Conservation (phyloP, 92 coral and sea anemone species). For the Zoanthus sociatus region DNA sequence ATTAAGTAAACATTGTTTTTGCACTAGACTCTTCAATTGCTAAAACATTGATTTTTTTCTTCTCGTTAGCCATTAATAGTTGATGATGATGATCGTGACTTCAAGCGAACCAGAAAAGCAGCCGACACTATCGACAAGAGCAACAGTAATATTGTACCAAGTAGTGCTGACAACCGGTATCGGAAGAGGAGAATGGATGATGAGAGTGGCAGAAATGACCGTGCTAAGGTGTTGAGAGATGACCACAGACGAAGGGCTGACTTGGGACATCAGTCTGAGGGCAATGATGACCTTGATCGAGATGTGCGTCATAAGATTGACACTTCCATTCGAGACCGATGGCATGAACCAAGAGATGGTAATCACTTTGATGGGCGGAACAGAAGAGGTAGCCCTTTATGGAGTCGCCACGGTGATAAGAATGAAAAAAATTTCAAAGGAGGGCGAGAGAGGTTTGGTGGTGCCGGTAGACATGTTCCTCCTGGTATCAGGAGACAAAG, state of each 20-base stretch:
- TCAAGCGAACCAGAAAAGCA: constrained; percentile 90
- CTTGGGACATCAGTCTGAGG: constrained; percentile 53
- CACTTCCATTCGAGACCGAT: constrained; percentile 53
- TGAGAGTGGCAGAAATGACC: constrained; percentile 70
- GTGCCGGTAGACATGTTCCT: constrained; percentile 57
- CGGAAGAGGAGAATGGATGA: constrained; percentile 89
- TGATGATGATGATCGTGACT: constrained; percentile 98
- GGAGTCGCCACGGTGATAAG: constrained; percentile 39
- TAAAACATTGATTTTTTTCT: background rate
- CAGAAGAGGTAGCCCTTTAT: constrained; percentile 26
- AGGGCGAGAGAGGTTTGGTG: constrained; percentile 63
- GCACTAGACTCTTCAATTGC: background rate
- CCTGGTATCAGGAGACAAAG: constrained; percentile 73
- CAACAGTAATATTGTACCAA: constrained; percentile 47
- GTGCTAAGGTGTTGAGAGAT: constrained; percentile 73
- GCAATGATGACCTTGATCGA: constrained; percentile 47
- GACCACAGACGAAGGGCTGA: constrained; percentile 52
- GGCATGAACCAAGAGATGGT: constrained; percentile 53
- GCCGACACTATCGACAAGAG: constrained; percentile 70
- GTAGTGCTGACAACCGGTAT: constrained; percentile 52
- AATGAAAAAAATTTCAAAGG: constrained; percentile 8
- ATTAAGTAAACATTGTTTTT: too few relatives aligned
- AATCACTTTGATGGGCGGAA: constrained; percentile 38
- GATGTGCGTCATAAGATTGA: constrained; percentile 55
- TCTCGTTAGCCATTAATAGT: constrained; percentile 74